phyloP scores from a whole-genome alignment of 2,888 invertebrate genomes.

The Drosophila limbata region DNA sequence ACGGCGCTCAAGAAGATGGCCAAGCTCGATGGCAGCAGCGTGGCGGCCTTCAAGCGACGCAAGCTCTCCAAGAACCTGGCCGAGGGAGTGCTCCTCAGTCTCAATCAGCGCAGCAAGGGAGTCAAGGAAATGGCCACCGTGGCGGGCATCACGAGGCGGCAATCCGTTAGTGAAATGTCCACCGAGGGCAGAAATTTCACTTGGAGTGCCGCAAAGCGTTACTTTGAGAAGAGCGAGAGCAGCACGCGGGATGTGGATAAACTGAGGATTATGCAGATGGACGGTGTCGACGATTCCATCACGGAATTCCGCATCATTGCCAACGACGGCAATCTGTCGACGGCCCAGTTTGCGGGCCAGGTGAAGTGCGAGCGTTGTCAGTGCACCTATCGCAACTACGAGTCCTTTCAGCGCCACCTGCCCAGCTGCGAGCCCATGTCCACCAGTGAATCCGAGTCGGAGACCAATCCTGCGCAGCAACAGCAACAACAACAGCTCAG shows the following conservation, averaged over 20 bases:
- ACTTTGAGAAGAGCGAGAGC: constrained; percentile 66
- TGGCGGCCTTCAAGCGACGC: constrained; percentile 88
- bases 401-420: constrained; percentile 92
- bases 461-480: constrained; percentile 79
- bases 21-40: constrained; percentile 74
- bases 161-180: constrained; percentile 82
- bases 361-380: constrained; percentile 95
- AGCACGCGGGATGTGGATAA: constrained; percentile 66
- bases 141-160: constrained; percentile 69
- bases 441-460: constrained; percentile 93
- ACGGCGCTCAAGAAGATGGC: constrained; percentile 60
- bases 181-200: constrained; percentile 72
- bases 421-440: constrained; percentile 91
- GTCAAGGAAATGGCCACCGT: constrained; percentile 67
- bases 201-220: constrained; percentile 84
- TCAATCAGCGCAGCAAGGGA: constrained; percentile 72
- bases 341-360: constrained; percentile 84
- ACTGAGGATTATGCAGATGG: constrained; percentile 88
- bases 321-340: constrained; percentile 85
- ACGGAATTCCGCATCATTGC: constrained; percentile 84
- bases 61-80: constrained; percentile 87
- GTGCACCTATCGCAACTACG: constrained; percentile 93
- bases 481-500: constrained; percentile 40
- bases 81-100: constrained; percentile 84
- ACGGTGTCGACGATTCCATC: constrained; percentile 90